phyloP scores from a whole-genome alignment of 2,797 vertebrate species.

The Kryptopterus vitreolus region DNA sequence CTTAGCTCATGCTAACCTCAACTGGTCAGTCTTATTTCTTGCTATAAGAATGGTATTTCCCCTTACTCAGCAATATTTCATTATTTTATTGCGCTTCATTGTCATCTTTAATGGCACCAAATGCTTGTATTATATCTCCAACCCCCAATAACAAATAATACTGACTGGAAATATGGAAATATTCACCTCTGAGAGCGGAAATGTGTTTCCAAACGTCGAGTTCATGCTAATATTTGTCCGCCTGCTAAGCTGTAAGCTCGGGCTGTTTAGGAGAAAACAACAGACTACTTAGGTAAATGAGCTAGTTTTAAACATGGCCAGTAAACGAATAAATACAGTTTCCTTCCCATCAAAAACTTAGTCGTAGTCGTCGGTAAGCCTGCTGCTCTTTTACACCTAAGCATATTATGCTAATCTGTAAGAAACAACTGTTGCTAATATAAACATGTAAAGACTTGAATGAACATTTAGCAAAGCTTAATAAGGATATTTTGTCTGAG shows the following conservation, averaged over 20 bases:
- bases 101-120: too few species aligned
- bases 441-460: background rate
- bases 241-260: background rate
- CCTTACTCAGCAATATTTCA: too few species aligned
- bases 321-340: background rate
- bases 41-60: too few species aligned
- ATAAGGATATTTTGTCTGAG: background rate
- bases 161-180: background rate
- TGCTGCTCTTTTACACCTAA: background rate
- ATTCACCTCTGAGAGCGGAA: background rate
- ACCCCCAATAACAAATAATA: too few species aligned
- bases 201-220: background rate
- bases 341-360: background rate
- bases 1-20: too few species aligned
- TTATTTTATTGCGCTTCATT: too few species aligned
- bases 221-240: background rate
- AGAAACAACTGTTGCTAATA: background rate
- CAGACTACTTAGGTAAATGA: background rate
- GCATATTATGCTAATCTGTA: background rate
- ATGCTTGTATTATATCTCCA: too few species aligned
- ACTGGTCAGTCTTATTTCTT: too few species aligned
- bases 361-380: background rate
- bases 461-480: background rate
- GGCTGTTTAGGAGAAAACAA: background rate
- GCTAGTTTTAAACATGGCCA: background rate